Percentiles rank a stretch among this genome's conserved stretches.
These are phyloP conservation scores for Sinohyriopsis cumingii DNA, from an alignment of 2,888 invertebrate genomes.

Conservation along the genomic window DNA sequence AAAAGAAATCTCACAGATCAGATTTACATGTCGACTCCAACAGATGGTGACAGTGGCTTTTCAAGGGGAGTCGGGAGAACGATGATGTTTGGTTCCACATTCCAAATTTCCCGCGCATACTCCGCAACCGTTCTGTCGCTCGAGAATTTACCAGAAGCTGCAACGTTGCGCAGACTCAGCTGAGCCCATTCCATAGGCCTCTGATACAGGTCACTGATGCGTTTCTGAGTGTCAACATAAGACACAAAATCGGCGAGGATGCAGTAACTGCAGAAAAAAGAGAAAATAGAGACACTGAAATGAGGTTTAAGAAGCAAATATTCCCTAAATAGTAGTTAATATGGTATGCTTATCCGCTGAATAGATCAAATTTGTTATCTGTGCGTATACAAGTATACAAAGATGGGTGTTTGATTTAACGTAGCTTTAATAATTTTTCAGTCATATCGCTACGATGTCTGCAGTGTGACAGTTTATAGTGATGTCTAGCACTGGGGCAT, in stretches of 20 bases:
- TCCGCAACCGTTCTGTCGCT: constrained; percentile 95
- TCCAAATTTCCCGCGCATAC: constrained; percentile 97
- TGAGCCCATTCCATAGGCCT: constrained; percentile 92
- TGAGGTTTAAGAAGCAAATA: constrained; percentile 9
- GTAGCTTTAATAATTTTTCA: too few species aligned
- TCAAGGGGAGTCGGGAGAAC: constrained; percentile 87
- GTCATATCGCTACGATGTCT: too few species aligned
- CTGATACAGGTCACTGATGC: constrained; percentile 88
- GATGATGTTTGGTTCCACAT: constrained; percentile 90
- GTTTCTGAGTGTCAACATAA: constrained; percentile 93
- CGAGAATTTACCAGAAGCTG: constrained; percentile 94
- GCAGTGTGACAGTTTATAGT: too few species aligned
- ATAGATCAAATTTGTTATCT: too few species aligned
- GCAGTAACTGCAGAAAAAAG: constrained; percentile 79
- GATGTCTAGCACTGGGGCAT: too few species aligned
- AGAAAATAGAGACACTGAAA: neutral
- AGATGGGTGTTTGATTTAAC: too few species aligned
- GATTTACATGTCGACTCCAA: constrained; percentile 27
- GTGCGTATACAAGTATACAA: too few species aligned
- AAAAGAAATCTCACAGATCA: too few species aligned
- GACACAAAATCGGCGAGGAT: constrained; percentile 95
- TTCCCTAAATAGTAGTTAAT: neutral
- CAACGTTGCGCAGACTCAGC: constrained; percentile 96
- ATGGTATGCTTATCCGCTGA: neutral
- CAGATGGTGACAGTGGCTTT: constrained; percentile 18